Percentiles rank a stretch among this genome's conserved stretches.
Evolutionary conservation across 2,113 vertebrate genomes (phyloP).

Genomic region (Tenebrosternarchus preto): DNA sequence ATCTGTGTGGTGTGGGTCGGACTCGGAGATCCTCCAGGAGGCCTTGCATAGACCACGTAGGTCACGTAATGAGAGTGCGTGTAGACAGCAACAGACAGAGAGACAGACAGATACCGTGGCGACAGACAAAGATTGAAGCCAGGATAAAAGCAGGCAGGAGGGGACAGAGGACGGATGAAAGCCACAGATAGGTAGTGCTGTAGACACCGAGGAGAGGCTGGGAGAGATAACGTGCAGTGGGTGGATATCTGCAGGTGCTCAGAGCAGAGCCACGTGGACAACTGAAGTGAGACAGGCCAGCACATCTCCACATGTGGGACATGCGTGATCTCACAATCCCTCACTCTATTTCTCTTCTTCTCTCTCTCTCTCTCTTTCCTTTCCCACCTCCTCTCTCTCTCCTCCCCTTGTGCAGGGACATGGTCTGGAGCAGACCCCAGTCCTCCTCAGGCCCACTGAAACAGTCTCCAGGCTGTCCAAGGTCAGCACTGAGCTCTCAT

Average conservation of each 20-base stretch:
- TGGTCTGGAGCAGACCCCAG: conserved; percentile 36
- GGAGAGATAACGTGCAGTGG: conserved; percentile 30
- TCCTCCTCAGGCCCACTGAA: conserved; percentile 35
- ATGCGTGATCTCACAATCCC: conserved; percentile 14
- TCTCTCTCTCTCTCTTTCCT: not conserved
- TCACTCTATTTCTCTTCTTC: conserved; percentile 14
- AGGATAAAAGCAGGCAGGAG: conserved; percentile 31
- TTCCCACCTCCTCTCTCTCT: conserved; percentile 14
- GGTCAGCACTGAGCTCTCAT: conserved; percentile 33
- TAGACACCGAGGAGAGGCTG: conserved; percentile 7
- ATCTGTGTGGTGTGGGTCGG: not conserved
- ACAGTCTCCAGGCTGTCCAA: no score
- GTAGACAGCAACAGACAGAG: conserved; percentile 17
- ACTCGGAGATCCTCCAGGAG: conserved; percentile 13
- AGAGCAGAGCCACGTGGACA: conserved; percentile 19
- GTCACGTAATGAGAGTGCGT: conserved; percentile 12
- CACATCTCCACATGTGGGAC: conserved; percentile 44
- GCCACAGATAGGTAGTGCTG: not conserved
- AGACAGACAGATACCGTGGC: conserved; percentile 29
- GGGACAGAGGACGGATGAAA: not conserved
- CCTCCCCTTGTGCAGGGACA: conserved; percentile 33
- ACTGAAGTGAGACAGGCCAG: conserved; percentile 36
- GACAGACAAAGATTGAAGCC: conserved; percentile 29
- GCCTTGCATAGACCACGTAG: not conserved
- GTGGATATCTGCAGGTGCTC: conserved; percentile 46